Conservation (phyloP, 2,888 invertebrate genomes). For the Pterobdella sp. region DNA sequence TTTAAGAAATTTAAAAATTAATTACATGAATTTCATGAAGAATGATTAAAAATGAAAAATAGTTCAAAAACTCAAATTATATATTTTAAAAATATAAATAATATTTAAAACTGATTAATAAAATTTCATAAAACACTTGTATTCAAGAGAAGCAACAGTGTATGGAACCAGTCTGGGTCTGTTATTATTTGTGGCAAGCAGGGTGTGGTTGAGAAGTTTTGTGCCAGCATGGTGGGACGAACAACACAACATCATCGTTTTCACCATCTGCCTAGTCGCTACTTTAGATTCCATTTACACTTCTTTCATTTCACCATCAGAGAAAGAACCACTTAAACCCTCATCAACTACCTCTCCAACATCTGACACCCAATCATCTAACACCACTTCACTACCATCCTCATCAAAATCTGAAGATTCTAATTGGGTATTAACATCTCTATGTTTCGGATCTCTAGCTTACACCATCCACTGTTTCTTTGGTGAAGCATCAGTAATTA, state of each 20-base stretch:
- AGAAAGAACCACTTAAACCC: background rate
- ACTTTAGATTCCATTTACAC: constrained; percentile 38
- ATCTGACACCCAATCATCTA: background rate
- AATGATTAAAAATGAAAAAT: too few relatives aligned
- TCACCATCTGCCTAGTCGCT: constrained; percentile 44
- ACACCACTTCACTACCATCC: background rate
- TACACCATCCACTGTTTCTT: constrained; percentile 48
- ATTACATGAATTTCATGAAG: background rate
- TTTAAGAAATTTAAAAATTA: background rate
- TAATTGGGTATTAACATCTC: constrained; percentile 42
- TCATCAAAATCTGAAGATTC: background rate
- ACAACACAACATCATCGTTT: constrained; percentile 44
- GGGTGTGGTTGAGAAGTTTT: constrained; percentile 48
- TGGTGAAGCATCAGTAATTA: constrained; percentile 49
- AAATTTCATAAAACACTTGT: too few relatives aligned
- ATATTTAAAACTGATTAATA: background rate
- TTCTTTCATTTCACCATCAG: background rate
- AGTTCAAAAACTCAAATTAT: too few relatives aligned
- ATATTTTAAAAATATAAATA: background rate
- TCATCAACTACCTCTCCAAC: background rate
- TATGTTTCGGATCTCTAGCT: constrained; percentile 48
- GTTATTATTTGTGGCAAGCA: constrained; percentile 43
- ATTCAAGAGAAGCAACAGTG: constrained; percentile 39
- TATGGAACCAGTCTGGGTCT: constrained; percentile 41
- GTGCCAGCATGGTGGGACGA: constrained; percentile 50